Evolutionary conservation across 2,797 vertebrate genomes (phyloP), one percentile per base, ranked within the genome.

Genomic region (Rallus crepitans): DNA sequence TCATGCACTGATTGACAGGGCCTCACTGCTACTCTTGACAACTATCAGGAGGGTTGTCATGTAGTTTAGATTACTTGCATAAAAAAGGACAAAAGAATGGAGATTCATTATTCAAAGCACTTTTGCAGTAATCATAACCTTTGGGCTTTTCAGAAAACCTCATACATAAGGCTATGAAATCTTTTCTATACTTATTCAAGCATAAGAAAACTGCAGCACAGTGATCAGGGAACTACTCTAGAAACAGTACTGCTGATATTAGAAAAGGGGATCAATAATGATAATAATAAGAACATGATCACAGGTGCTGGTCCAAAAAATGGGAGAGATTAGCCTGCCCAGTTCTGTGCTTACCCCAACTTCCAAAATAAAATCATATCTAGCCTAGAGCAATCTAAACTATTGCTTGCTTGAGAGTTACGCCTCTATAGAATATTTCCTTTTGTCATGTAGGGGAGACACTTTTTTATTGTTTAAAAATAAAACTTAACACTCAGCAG

Each of bases 401-500:
- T 76, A 39, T 13, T 86, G 61, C 47, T 91, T 87, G 70, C 37
- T 81, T 33, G 71, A n/a, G 69, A 61, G 30, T 80, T 89, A 50
- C 47, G 31, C 37, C 25, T 50, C 9, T 48, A 75, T 24, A 88
- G 50, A 90, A 53, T 86, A 75, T 59, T 83, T 88, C 24, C 47
- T 59, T 83, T 91, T 79, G 27, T 91, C 76, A 78, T 72, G 6
- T 35, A 78, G 30, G 55, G 61, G 12, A 88, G 65, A 75, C 59
- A 83, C 45, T 71, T 39, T 69, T 69, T 79, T 12, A 79, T 40
- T 56, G 50, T 76, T 81, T 88, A 90, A 88, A 97, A 88, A 68
- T 89, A 90, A 91, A 96, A 93, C 60, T 45, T 83, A 94, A 61
- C 82, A 91, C 82, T 94, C 79, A 78, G 92, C 77, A 94, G 65